Evolutionary conservation across 2,888 invertebrate species (phyloP).

Genomic region (Fragum fragum): DNA sequence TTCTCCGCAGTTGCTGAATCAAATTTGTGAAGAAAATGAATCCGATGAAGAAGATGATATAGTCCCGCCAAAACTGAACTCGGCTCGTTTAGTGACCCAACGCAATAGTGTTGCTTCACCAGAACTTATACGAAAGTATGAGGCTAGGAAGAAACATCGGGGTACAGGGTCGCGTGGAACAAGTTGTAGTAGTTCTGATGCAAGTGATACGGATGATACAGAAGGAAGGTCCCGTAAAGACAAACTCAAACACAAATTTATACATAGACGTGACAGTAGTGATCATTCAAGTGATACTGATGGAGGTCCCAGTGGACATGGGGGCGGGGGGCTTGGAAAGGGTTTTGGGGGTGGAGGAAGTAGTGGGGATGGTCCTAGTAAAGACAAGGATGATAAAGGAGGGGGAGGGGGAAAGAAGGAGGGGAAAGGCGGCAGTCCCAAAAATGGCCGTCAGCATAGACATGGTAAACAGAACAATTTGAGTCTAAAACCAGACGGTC

Average conservation of each 20-base stretch:
- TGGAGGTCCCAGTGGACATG: conserved; percentile 80
- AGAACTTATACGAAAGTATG: conserved; percentile 86
- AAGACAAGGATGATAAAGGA: conserved; percentile 68
- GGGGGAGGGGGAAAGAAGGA: conserved; percentile 72
- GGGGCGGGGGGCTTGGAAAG: conserved; percentile 72
- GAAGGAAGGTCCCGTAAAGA: conserved; percentile 83
- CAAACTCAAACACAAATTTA: conserved; percentile 82
- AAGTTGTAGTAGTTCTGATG: conserved; percentile 97
- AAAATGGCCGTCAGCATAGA: conserved; percentile 64
- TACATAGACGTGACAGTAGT: conserved; percentile 84
- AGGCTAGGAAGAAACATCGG: conserved; percentile 89
- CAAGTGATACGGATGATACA: conserved; percentile 92
- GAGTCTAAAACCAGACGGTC: conserved; percentile 44
- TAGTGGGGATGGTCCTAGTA: conserved; percentile 56
- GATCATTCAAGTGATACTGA: conserved; percentile 87
- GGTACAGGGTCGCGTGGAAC: conserved; percentile 90
- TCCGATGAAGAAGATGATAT: conserved; percentile 86
- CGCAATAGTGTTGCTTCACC: conserved; percentile 83
- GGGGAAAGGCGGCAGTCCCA: conserved; percentile 68
- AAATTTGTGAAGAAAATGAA: conserved; percentile 91
- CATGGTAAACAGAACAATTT: conserved; percentile 66
- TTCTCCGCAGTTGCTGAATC: conserved; percentile 89
- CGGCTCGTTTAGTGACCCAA: conserved; percentile 70
- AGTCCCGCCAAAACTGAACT: conserved; percentile 74
- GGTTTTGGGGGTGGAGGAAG: conserved; percentile 73